Conservation (phyloP, 2,797 vertebrate species). For the Diceros bicornis region DNA sequence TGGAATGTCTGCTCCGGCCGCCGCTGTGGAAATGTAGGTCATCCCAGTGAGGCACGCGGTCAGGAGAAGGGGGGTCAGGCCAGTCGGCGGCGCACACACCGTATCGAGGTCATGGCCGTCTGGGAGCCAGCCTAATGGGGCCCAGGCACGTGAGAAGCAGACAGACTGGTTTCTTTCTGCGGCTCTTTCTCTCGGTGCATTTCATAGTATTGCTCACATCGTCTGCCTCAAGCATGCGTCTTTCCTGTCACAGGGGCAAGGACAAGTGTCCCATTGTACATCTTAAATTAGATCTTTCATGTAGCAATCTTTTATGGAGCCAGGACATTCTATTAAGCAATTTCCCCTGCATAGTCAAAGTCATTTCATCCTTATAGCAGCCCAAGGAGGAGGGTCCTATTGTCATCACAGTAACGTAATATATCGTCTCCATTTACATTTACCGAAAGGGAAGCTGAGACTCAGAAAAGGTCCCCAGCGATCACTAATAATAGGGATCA, state of each 20-base stretch:
- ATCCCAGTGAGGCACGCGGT: conserved; percentile 5
- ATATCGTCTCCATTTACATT: background rate
- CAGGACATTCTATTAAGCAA: background rate
- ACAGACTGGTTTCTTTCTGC: background rate
- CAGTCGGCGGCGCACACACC: background rate
- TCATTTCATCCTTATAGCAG: background rate
- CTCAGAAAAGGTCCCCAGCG: background rate
- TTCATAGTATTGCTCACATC: background rate
- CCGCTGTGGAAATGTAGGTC: conserved; percentile 80
- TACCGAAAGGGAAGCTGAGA: background rate
- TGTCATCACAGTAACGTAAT: background rate
- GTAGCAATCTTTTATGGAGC: background rate
- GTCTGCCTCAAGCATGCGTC: background rate
- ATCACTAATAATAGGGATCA: rapidly evolving
- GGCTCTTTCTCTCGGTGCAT: background rate
- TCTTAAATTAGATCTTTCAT: background rate
- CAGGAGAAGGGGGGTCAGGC: conserved; percentile 4
- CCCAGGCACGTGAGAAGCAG: background rate
- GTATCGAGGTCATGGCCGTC: conserved; percentile 64
- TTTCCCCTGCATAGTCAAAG: background rate
- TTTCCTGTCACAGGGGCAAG: background rate
- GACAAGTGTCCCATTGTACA: background rate
- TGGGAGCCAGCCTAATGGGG: background rate
- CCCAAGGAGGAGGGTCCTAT: background rate
- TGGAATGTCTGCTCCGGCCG: conserved; percentile 72